These are phyloP conservation scores for Arion vulgaris DNA, from an alignment of 1,140 invertebrate genomes.

Conservation along the genomic window DNA sequence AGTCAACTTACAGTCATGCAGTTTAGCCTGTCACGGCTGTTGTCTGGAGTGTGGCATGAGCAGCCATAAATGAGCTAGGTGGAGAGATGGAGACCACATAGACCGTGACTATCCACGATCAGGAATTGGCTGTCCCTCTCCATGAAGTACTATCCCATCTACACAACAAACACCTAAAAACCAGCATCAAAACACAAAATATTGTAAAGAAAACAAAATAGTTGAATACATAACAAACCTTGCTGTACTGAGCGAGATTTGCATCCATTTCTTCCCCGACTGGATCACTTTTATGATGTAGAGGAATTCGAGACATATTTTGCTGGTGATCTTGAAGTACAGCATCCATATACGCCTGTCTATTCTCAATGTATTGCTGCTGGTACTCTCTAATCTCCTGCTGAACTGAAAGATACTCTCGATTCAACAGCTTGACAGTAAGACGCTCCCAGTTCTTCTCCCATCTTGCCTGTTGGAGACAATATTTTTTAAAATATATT, in stretches of 20 bases:
- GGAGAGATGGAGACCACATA: no score
- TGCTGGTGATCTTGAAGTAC: slow-evolving; percentile 52
- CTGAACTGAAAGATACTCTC: slow-evolving; percentile 51
- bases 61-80: no score
- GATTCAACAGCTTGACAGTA: slow-evolving; percentile 47
- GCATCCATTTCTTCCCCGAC: slow-evolving; percentile 14
- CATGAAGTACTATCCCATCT: no score
- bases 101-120: no score
- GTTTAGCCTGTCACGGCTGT: no score
- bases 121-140: no score
- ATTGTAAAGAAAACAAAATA: no score
- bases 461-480: slow-evolving; percentile 41
- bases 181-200: no score
- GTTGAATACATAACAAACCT: background rate
- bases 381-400: slow-evolving; percentile 51
- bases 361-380: slow-evolving; percentile 50
- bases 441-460: slow-evolving; percentile 57
- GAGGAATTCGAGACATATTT: slow-evolving; percentile 48
- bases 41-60: no score
- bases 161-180: no score
- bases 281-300: slow-evolving; percentile 22
- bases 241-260: background rate
- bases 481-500: background rate
- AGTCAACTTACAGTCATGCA: no score
- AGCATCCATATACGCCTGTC: slow-evolving; percentile 54